Evolutionary conservation across 37 sponge, comb jelly and placozoan genomes (phyloP), one percentile per base, ranked within the genome.

Genomic region (Geodia barretti): DNA sequence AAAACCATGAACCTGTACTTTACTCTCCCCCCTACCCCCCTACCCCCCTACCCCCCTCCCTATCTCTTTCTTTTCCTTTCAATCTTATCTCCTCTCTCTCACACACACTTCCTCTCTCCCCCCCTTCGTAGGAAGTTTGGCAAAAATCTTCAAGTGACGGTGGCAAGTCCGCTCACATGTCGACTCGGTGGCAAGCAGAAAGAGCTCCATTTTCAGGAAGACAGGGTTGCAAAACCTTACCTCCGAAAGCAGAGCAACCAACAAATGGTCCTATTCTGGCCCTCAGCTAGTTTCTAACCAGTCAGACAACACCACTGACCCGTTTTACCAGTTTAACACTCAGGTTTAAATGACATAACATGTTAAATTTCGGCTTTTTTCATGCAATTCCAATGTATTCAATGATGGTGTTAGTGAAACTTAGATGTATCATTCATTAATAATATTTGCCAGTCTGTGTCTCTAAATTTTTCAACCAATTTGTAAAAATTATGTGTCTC

Each of bases 171-270:
- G 1, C 42, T 74, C 26, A 20, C 29, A n/a, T 79, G 78, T 75
- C 39, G 61, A 38, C 30, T 89, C 34, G 60, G 73, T 19, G 62
- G 75, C 20, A 89, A 84, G 47, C 39, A 29, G 29, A 83, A 68
- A 33, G 72, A 83, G 75, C 43, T 89, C 3, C 78, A 79, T 31
- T 84, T 83, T 29, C 84, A 89, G 34, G 79, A 83, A 30, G 84
- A 84, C 75, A 66, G 73, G 34, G 80, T 84, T 8, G 72, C 89
- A 26, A 73, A 80, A 38, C 89, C 89, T 4, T 24, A 64, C 20
- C 35, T 89, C 2, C 62, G 81, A 58, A 89, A 89, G 75, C 83
- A 83, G 43, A 80, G 74, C 28, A 34, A 72, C 31, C 38, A 74
- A 3, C 36, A 75, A 31, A 73, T 79, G 25, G 39, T 79, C 1